Conservation (phyloP, 2,797 vertebrate genomes). For the Psittacula echo region DNA sequence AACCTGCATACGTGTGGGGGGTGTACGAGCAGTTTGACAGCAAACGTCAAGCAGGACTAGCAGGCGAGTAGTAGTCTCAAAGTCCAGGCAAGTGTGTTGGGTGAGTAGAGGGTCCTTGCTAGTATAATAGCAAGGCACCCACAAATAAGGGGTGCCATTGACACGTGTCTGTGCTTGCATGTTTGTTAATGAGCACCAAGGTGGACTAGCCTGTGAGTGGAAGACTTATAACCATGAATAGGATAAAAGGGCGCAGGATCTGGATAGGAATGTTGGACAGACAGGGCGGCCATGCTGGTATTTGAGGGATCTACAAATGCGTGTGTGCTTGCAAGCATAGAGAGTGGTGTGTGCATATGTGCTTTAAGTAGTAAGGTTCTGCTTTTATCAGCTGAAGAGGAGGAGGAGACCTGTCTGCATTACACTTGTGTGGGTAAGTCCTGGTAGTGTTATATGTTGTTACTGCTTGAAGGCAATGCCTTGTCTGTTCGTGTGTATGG, state of each 20-base stretch:
- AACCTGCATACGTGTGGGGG: fast-evolving
- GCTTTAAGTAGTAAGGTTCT: not conserved
- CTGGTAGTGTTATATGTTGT: no score
- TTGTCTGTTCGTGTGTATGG: not conserved
- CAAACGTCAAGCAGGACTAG: not conserved
- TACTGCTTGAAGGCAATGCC: not conserved
- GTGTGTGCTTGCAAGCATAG: not conserved
- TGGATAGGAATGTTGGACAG: not conserved
- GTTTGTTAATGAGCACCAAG: not conserved
- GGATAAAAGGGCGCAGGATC: not conserved
- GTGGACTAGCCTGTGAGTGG: not conserved
- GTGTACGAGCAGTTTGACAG: not conserved
- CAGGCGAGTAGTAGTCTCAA: not conserved
- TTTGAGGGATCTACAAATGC: not conserved
- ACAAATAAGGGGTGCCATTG: not conserved
- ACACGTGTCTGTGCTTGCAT: not conserved
- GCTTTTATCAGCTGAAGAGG: not conserved
- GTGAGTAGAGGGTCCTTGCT: not conserved
- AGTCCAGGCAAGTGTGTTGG: no score
- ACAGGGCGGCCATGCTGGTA: not conserved
- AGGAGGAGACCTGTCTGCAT: not conserved
- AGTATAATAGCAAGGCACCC: not conserved
- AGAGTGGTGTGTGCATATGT: not conserved
- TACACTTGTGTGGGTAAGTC: not conserved
- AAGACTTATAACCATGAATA: not conserved